Conservation (phyloP, 2,113 vertebrate genomes). For the Corythornis vintsioides region DNA sequence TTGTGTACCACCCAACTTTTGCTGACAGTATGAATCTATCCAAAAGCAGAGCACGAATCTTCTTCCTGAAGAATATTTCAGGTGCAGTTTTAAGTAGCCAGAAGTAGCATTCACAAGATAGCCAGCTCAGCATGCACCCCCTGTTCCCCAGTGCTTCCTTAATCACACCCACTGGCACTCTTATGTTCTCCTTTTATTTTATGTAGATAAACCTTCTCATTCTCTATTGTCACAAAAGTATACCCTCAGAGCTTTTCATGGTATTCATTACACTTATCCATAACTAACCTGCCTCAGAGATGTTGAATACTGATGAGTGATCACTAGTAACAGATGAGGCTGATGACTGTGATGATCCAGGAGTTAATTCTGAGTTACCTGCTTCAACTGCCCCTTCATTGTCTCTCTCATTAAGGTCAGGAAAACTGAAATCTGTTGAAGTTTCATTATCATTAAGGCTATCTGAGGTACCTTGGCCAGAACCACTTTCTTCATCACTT, state of each 20-base stretch:
- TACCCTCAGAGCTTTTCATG: conserved; percentile 25
- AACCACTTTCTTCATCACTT: conserved; percentile 90
- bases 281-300: conserved; percentile 85
- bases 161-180: background rate
- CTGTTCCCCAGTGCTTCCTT: background rate
- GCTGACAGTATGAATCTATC: background rate
- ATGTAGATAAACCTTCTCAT: background rate
- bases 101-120: background rate
- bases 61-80: background rate
- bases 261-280: conserved; percentile 46
- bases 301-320: conserved; percentile 75
- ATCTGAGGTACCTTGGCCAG: conserved; percentile 85
- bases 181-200: background rate
- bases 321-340: conserved; percentile 72
- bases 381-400: conserved; percentile 80
- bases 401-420: conserved; percentile 84
- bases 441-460: conserved; percentile 93
- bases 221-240: conserved; percentile 29
- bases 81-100: conserved; percentile 14
- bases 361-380: conserved; percentile 84
- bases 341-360: conserved; percentile 75
- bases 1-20: background rate
- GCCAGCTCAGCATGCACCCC: background rate
- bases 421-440: conserved; percentile 95
- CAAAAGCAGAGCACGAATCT: background rate